Conservation (phyloP, 2,797 vertebrate genomes). For the Graptemys geographica region DNA sequence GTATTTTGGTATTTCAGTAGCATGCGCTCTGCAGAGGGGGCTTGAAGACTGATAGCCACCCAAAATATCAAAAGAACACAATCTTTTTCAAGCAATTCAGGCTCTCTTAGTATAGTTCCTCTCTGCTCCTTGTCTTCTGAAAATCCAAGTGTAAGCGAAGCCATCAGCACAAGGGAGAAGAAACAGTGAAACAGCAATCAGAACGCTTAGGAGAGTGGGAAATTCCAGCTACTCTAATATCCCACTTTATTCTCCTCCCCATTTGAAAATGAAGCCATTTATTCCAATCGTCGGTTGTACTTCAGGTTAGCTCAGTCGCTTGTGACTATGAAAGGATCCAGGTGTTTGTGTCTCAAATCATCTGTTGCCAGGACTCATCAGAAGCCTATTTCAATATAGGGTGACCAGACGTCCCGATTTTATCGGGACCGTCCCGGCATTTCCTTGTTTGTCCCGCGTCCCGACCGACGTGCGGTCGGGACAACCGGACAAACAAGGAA, state of each 20-base stretch:
- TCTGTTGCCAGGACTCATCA: background rate
- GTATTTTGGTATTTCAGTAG: background rate
- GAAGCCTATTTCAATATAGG: background rate
- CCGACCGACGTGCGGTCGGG: no score
- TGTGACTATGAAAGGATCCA: background rate
- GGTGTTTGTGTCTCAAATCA: background rate
- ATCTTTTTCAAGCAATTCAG: background rate
- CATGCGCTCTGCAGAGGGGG: background rate
- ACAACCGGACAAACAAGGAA: no score
- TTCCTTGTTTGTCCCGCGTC: no score
- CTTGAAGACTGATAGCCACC: accelerated
- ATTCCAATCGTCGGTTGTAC: accelerated
- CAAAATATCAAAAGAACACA: accelerated
- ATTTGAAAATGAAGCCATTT: accelerated
- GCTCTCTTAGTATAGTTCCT: background rate
- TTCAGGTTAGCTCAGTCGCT: background rate
- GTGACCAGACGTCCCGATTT: no score
- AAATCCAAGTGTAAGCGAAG: background rate
- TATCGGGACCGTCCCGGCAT: no score
- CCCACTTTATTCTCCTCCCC: accelerated
- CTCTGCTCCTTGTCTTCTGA: background rate
- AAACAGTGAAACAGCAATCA: background rate
- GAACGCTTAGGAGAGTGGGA: accelerated
- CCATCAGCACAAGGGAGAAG: background rate
- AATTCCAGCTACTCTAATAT: accelerated